phyloP scores from a whole-genome alignment of 2,113 vertebrate genomes.

The Neoarius graeffei region DNA sequence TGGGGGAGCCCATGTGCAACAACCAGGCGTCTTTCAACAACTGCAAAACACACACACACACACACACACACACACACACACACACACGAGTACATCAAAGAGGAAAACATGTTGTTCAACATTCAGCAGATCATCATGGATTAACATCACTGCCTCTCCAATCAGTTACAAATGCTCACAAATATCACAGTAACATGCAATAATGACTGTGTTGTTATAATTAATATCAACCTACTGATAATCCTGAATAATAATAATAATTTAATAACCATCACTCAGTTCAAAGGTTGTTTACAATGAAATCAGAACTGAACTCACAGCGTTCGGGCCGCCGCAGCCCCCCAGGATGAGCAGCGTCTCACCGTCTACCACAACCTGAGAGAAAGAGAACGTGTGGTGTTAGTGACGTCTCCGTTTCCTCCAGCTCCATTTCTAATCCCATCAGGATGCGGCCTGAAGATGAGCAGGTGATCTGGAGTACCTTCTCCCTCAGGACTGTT shows the following conservation, averaged over 20 bases:
- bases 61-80: neutral
- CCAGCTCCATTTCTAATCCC: neutral
- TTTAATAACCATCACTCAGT: too few relatives aligned
- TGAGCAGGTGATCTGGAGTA: neutral
- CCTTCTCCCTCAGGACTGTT: neutral
- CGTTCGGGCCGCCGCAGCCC: conserved; percentile 97
- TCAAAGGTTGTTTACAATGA: neutral
- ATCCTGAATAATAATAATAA: too few relatives aligned
- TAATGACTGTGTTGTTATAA: too few relatives aligned
- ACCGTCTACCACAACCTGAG: conserved; percentile 90
- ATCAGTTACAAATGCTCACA: neutral
- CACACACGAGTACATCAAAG: neutral
- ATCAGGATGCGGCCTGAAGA: neutral
- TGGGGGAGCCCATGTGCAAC: conserved; percentile 81
- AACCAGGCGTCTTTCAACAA: conserved; percentile 97
- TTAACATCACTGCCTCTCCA: neutral
- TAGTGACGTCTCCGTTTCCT: neutral
- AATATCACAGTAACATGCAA: neutral
- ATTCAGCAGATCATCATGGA: neutral
- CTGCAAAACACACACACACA: conserved; percentile 63
- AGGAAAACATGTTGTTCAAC: neutral
- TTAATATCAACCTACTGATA: too few relatives aligned
- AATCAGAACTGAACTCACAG: conserved; percentile 76
- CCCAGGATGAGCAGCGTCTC: conserved; percentile 92
- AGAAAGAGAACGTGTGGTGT: neutral